Evolutionary conservation across 2,888 invertebrate species (phyloP).

Genomic region (Reticulitermes lucifugus): DNA sequence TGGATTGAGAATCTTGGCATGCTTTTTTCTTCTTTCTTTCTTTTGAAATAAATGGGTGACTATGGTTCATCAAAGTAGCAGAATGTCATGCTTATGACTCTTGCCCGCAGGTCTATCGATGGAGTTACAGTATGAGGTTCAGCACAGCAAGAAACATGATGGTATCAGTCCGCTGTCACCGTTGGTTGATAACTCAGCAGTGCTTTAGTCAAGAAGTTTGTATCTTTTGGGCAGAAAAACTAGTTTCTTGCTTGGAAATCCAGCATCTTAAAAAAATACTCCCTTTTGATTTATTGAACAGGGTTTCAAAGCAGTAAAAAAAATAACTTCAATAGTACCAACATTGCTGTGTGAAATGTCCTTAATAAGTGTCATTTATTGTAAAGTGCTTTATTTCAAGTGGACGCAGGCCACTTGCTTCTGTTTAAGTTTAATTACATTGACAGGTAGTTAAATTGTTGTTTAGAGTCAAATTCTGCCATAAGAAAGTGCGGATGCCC

Average conservation of each 20-base stretch:
- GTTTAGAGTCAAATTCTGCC: too few relatives aligned
- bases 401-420: background rate
- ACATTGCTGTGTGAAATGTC: slow-evolving; percentile 21
- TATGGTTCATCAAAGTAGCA: background rate
- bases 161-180: slow-evolving; percentile 80
- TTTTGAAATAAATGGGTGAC: too few relatives aligned
- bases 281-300: slow-evolving; percentile 12
- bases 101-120: slow-evolving; percentile 71
- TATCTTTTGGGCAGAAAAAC: background rate
- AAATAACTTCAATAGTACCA: slow-evolving; percentile 14
- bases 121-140: slow-evolving; percentile 85
- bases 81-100: background rate
- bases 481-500: too few relatives aligned
- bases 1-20: background rate
- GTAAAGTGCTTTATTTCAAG: background rate
- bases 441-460: too few relatives aligned
- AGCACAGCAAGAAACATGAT: slow-evolving; percentile 66
- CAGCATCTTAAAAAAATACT: background rate
- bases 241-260: background rate
- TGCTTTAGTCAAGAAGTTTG: slow-evolving; percentile 56
- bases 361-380: background rate
- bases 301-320: background rate
- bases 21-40: background rate
- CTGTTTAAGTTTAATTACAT: background rate
- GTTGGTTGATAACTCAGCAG: slow-evolving; percentile 82